These are phyloP conservation scores for Pegoplata infirma DNA, from an alignment of 2,888 invertebrate species.

Conservation along the genomic window DNA sequence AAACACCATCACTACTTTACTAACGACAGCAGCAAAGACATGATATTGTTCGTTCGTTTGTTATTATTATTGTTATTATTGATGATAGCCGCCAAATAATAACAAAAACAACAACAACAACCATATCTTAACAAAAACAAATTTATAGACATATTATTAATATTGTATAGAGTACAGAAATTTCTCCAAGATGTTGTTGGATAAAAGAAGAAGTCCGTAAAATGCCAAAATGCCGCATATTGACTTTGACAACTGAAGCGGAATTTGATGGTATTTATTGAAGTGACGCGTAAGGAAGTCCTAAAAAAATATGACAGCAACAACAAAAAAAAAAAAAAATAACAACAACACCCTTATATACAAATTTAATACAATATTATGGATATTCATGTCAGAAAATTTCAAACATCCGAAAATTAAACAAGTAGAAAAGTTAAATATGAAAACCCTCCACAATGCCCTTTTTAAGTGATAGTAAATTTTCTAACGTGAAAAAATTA, in stretches of 20 bases:
- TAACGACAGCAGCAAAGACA: constrained; percentile 23
- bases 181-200: too few relatives aligned
- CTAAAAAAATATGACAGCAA: constrained; percentile 39
- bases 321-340: constrained; percentile 37
- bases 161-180: too few relatives aligned
- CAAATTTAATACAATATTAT: background rate
- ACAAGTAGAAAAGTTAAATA: too few relatives aligned
- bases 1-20: background rate
- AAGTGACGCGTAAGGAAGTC: constrained; percentile 52
- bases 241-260: constrained; percentile 59
- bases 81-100: constrained; percentile 43
- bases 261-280: constrained; percentile 53
- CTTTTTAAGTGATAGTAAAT: too few relatives aligned
- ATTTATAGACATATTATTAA: too few relatives aligned
- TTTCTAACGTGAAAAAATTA: too few relatives aligned
- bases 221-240: constrained; percentile 45
- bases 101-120: constrained; percentile 35
- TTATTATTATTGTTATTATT: constrained; percentile 28
- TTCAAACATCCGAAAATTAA: too few relatives aligned
- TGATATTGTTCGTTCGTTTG: constrained; percentile 15
- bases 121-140: constrained; percentile 3
- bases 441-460: too few relatives aligned
- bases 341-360: constrained; percentile 1
- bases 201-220: constrained; percentile 33
- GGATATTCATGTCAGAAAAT: background rate